Base-by-base conservation (phyloP, 1,140 invertebrate genomes). In the Diabrotica undecimpunctata region DNA sequence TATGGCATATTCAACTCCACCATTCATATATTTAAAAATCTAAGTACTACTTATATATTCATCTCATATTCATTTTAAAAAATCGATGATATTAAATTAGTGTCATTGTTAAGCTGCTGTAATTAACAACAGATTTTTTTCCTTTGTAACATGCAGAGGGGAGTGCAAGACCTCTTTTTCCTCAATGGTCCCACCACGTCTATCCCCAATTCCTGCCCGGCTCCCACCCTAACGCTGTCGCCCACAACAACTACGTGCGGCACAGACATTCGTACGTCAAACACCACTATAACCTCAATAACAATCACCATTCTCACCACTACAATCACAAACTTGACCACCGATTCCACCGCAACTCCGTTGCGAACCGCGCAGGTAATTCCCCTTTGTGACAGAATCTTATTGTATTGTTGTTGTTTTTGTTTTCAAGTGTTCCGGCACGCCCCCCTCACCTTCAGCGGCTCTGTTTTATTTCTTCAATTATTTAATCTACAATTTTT, bases 181-280 rank as follows among this genome's bases (percentile, higher is more conserved):
- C 92, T 72, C 91, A 94, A 83, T 94, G 92, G 92, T 93, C 91
- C 73, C 91, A 94, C 82, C 91, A 94, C 83, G 91, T 94, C 75
- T 93, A 93, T 81, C 91, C 92, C 70, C 92, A 94, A 86, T 94
- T 93, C 84, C 85, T 94, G 80, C 91, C 92, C 71, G 90, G 90
- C 79, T 88, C 89, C 80, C 90, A 92, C 82, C 90, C 90, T 70
- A 88, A 88, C 80, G 84, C 85, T 71, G 78, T 81, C 73, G 82
- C 82, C 78, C 85, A 85, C 77, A 82, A 84, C 78, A 83, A 79
- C 74, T 82, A 82, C 79, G 84, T 85, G 78, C 81, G 74, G 12
- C 77, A 75, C 70, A 79, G 70, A 77, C 83, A 83, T 75, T 80
- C 81, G 75, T 82, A 83, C 74, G 75, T 80, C 72, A 81, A 83